Evolutionary conservation across 2,113 vertebrate species (phyloP).

Genomic region (Neolamprologus falcicula): DNA sequence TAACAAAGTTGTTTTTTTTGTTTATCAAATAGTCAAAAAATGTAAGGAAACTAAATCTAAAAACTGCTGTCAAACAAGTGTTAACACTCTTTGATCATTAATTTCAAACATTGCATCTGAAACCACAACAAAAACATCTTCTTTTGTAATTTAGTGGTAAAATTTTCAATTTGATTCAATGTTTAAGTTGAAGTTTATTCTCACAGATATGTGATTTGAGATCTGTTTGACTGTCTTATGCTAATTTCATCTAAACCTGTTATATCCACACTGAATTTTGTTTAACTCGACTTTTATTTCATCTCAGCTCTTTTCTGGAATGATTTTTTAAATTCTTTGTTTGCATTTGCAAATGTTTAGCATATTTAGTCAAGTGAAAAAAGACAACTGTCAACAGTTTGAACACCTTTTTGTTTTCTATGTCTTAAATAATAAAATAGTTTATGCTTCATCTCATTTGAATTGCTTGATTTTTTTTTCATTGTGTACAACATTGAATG

Average conservation of each 20-base stretch:
- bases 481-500: too few species aligned
- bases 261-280: not conserved
- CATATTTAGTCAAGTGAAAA: rapidly evolving
- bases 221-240: not conserved
- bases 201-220: rapidly evolving
- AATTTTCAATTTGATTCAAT: rapidly evolving
- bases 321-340: not conserved
- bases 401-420: too few species aligned
- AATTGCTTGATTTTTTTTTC: too few species aligned
- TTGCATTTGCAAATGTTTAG: rapidly evolving
- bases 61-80: rapidly evolving
- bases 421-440: too few species aligned
- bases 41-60: rapidly evolving
- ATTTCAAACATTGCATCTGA: too few species aligned
- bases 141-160: too few species aligned
- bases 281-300: rapidly evolving
- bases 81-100: rapidly evolving
- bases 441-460: too few species aligned
- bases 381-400: rapidly evolving
- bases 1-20: not conserved
- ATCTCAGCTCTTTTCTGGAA: not conserved
- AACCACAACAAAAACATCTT: too few species aligned
- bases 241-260: not conserved
- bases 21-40: too few species aligned
- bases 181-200: not conserved